Conservation (phyloP, 1,140 invertebrate species). For the Helicoverpa armigera region DNA sequence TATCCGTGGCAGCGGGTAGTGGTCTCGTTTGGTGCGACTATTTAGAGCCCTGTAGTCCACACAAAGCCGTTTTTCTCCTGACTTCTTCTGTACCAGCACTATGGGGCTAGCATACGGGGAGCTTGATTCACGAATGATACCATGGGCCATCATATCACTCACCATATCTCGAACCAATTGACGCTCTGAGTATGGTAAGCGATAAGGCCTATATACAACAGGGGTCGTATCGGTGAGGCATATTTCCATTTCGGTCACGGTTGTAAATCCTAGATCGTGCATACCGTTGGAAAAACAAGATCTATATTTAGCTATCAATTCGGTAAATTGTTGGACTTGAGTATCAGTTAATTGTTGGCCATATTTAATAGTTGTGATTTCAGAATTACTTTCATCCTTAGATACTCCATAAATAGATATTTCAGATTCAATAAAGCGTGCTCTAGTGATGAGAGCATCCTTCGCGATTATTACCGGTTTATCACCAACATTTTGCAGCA, state of each 20-base stretch:
- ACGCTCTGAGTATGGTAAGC: conserved; percentile 26
- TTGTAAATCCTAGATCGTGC: conserved; percentile 52
- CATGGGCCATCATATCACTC: conserved; percentile 23
- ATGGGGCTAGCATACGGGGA: conserved; percentile 47
- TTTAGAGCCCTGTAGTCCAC: conserved; percentile 38
- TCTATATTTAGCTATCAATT: conserved; percentile 32
- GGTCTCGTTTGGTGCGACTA: conserved; percentile 38
- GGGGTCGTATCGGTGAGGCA: conserved; percentile 10
- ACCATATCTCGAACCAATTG: conserved; percentile 39
- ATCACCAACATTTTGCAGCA: conserved; percentile 52
- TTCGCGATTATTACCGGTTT: conserved; percentile 8
- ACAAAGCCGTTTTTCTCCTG: conserved; percentile 37
- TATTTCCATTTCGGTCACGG: conserved; percentile 51
- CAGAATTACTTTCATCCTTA: conserved; percentile 3
- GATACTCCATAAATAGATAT: conserved; percentile 10
- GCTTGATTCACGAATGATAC: conserved; percentile 37
- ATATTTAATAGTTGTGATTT: background rate
- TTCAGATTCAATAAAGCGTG: conserved; percentile 12
- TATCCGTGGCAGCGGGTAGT: conserved; percentile 37
- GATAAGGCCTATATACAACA: conserved; percentile 51
- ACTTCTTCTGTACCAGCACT: conserved; percentile 2
- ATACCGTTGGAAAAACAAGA: conserved; percentile 47
- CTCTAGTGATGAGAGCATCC: conserved; percentile 44
- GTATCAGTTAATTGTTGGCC: conserved; percentile 37
- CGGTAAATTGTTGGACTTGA: conserved; percentile 1